Conservation (phyloP, 2,797 vertebrate genomes). For the Sebastes hubbsi region DNA sequence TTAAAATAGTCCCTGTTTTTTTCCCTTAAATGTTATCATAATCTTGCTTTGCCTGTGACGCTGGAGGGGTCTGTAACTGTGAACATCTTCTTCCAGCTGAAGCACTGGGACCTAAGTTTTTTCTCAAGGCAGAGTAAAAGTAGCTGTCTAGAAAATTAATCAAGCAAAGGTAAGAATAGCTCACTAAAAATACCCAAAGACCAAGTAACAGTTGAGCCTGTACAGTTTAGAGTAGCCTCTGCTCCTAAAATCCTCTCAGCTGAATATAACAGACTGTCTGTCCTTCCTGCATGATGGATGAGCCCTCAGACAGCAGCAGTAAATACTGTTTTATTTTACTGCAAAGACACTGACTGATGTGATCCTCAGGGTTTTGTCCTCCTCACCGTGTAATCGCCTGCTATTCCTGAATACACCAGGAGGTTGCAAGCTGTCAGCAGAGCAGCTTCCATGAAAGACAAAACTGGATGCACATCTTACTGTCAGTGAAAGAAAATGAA, state of each 20-base stretch:
- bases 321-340: background rate
- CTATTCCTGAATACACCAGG: slow-evolving; percentile 1
- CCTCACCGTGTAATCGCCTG: background rate
- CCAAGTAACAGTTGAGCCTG: background rate
- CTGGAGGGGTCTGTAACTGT: background rate
- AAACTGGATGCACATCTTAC: background rate
- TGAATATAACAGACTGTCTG: background rate
- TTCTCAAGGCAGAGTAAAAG: background rate
- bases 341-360: background rate
- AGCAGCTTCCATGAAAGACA: slow-evolving; percentile 6
- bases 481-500: background rate
- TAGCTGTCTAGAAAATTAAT: slow-evolving; percentile 13
- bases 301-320: background rate
- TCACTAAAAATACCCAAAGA: slow-evolving; percentile 28
- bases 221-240: background rate
- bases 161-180: slow-evolving; percentile 22
- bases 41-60: background rate
- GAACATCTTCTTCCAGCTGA: background rate
- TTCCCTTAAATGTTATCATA: background rate
- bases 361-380: background rate
- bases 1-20: background rate
- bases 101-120: background rate
- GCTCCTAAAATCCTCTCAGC: background rate
- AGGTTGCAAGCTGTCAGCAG: background rate
- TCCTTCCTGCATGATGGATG: background rate